Conservation (phyloP, 2,113 vertebrate genomes). For the Burhinus bistriatus region DNA sequence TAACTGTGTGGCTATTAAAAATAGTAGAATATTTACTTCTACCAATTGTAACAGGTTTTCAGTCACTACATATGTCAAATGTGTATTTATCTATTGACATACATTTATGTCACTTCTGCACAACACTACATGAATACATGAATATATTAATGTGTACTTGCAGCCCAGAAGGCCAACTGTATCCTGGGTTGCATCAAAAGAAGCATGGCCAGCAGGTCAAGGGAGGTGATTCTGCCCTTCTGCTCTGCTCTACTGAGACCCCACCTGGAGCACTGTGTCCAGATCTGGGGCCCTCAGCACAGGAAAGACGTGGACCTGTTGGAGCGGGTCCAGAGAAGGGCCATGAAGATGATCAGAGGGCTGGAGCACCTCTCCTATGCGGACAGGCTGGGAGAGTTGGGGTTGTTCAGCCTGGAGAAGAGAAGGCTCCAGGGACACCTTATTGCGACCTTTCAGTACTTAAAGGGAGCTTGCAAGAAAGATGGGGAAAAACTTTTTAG, state of each 20-base stretch:
- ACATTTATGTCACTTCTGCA: neutral
- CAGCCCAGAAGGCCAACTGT: too few relatives aligned
- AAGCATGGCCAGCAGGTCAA: too few relatives aligned
- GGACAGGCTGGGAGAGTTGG: neutral
- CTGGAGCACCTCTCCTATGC: too few relatives aligned
- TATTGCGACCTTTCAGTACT: neutral
- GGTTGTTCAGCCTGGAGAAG: neutral
- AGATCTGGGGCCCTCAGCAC: neutral
- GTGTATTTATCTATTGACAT: neutral
- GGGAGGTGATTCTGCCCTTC: too few relatives aligned
- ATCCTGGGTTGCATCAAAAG: too few relatives aligned
- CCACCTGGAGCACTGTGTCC: neutral
- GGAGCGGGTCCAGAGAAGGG: neutral
- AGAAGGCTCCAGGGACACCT: neutral
- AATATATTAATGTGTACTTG: neutral
- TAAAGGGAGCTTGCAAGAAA: neutral
- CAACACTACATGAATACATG: neutral
- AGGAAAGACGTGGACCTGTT: neutral
- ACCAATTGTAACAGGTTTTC: neutral
- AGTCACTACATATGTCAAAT: neutral
- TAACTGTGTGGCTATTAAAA: neutral
- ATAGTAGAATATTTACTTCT: neutral
- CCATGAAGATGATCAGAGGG: neutral
- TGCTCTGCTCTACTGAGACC: neutral
- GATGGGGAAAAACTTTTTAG: neutral